Evolutionary conservation across 2,797 vertebrate species (phyloP).

Genomic region (Lacerta bilineata): DNA sequence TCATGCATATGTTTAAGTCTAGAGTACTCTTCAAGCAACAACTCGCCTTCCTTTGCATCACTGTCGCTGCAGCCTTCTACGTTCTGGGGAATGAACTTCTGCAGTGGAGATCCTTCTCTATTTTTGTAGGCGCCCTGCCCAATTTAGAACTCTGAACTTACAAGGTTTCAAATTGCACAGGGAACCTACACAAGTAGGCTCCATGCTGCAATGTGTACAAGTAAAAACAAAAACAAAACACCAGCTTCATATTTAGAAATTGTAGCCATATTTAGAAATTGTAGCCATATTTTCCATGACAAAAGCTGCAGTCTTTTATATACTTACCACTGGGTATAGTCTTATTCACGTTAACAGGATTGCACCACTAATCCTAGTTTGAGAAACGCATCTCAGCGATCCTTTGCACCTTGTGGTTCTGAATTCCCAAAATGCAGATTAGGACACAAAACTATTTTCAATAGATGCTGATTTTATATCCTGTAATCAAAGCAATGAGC

Average conservation of each 20-base stretch:
- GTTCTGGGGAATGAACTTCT: too few relatives aligned
- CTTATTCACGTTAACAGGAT: not conserved
- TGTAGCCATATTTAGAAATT: not conserved
- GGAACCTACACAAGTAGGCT: too few relatives aligned
- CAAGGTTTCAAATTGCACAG: too few relatives aligned
- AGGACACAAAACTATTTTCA: not conserved
- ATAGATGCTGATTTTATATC: conserved; percentile 37
- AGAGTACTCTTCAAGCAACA: not conserved
- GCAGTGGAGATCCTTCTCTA: too few relatives aligned
- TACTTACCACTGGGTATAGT: not conserved
- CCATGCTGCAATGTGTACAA: too few relatives aligned
- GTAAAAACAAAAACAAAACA: too few relatives aligned
- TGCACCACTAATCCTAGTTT: not conserved
- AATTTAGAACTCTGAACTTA: too few relatives aligned
- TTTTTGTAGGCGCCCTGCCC: too few relatives aligned
- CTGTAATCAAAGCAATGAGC: conserved; percentile 48
- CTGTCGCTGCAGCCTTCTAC: too few relatives aligned
- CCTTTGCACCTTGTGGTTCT: not conserved
- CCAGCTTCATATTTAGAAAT: not conserved
- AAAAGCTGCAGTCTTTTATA: not conserved
- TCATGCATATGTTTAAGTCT: not conserved
- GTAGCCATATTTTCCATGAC: not conserved
- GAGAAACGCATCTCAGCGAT: conserved; percentile 3
- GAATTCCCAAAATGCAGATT: conserved; percentile 10
- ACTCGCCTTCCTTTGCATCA: too few relatives aligned